phyloP scores from a whole-genome alignment of 2,113 vertebrate species.

The Phrynocephalus versicolor region DNA sequence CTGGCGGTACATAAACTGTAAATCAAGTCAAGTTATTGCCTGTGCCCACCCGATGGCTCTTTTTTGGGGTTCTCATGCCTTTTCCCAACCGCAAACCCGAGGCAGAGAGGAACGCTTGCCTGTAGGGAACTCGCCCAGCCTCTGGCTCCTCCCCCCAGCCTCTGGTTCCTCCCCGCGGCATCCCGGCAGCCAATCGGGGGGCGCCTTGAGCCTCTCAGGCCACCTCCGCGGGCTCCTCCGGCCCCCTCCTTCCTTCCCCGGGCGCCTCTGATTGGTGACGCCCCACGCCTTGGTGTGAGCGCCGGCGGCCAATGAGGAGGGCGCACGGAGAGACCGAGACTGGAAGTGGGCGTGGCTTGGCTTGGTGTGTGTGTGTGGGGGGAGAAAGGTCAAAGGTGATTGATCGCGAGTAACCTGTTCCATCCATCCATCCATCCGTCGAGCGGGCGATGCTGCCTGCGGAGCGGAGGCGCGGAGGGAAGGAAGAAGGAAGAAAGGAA shows the following conservation, averaged over 20 bases:
- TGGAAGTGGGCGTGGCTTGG: background rate
- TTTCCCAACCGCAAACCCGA: too few species aligned
- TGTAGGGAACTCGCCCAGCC: too few species aligned
- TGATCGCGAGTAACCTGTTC: slow-evolving; percentile 8
- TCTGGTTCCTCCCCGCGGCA: background rate
- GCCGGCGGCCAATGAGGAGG: background rate
- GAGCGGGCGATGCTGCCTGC: background rate
- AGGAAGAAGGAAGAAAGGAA: too few species aligned
- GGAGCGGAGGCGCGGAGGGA: background rate
- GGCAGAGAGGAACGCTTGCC: too few species aligned
- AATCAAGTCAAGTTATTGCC: too few species aligned
- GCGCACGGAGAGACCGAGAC: background rate
- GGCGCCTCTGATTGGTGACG: slow-evolving; percentile 5
- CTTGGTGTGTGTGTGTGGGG: too few species aligned
- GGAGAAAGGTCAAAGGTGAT: slow-evolving; percentile 2
- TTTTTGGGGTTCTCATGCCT: too few species aligned
- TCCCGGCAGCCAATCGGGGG: background rate
- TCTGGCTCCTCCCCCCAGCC: too few species aligned
- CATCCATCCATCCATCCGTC: background rate
- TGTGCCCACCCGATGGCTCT: too few species aligned
- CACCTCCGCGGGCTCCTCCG: background rate
- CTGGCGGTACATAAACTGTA: too few species aligned
- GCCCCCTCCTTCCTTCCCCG: background rate
- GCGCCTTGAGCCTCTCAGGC: background rate
- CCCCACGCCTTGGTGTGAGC: slow-evolving; percentile 3